These are phyloP conservation scores for Rhabdomys dilectus DNA, from an alignment of 2,113 vertebrate species.

Conservation along the genomic window DNA sequence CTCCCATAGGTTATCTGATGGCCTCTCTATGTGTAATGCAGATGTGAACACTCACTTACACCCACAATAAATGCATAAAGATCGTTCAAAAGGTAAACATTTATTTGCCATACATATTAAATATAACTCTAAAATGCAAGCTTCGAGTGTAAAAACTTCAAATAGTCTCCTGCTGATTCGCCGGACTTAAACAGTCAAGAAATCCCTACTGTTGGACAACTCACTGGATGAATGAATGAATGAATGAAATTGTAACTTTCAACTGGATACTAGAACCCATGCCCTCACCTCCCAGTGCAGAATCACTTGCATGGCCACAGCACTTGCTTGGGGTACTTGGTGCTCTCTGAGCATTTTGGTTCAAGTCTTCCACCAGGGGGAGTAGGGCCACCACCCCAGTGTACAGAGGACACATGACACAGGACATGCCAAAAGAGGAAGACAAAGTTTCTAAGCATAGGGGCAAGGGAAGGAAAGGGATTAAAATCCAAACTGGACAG, in stretches of 20 bases:
- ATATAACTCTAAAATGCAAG: neutral
- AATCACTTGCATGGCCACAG: neutral
- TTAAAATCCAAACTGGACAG: neutral
- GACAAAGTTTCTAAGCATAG: neutral
- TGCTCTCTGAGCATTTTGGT: neutral
- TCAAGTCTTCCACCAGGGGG: slow-evolving; percentile 62
- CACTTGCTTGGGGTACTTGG: neutral
- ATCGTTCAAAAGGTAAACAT: neutral
- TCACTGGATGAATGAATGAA: neutral
- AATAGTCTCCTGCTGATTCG: neutral
- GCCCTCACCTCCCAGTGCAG: accelerated
- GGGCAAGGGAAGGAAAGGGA: neutral
- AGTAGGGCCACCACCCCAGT: neutral
- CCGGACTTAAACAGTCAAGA: neutral
- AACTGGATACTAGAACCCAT: neutral
- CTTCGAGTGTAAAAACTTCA: neutral
- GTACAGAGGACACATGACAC: neutral
- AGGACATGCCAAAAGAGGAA: neutral
- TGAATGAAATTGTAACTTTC: neutral
- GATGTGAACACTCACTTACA: neutral
- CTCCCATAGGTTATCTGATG: too few relatives aligned
- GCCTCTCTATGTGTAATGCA: too few relatives aligned
- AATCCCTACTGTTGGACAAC: neutral
- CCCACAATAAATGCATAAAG: neutral
- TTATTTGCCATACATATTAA: neutral